Conservation (phyloP, 1,140 invertebrate species). For the Aethina tumida region DNA sequence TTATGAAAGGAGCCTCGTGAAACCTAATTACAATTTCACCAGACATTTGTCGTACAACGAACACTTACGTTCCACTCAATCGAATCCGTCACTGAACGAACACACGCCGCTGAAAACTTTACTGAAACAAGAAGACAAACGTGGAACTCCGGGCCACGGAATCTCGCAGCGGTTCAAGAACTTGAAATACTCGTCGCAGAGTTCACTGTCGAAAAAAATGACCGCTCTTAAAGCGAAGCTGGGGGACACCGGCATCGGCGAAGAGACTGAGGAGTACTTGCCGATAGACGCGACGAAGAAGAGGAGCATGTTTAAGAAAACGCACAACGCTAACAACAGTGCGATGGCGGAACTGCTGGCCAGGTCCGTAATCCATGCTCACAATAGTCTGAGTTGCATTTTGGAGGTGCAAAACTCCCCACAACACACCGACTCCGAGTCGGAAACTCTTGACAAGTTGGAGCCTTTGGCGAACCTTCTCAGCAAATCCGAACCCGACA, state of each 20-base stretch:
- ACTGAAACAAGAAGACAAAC: slow-evolving; percentile 45
- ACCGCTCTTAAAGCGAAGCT: slow-evolving; percentile 37
- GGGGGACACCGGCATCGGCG: slow-evolving; percentile 30
- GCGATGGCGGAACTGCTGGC: slow-evolving; percentile 54
- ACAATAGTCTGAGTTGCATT: slow-evolving; percentile 43
- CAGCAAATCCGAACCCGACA: slow-evolving; percentile 13
- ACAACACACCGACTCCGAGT: slow-evolving; percentile 19
- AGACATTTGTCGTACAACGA: too few relatives aligned
- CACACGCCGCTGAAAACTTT: slow-evolving; percentile 36
- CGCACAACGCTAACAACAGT: slow-evolving; percentile 44
- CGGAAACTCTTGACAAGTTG: slow-evolving; percentile 14
- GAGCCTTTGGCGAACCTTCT: slow-evolving; percentile 14
- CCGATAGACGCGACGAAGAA: slow-evolving; percentile 5
- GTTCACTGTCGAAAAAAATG: slow-evolving; percentile 42
- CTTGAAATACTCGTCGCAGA: slow-evolving; percentile 43
- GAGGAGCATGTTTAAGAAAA: slow-evolving; percentile 42
- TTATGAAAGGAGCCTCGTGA: too few relatives aligned
- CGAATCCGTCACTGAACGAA: slow-evolving; percentile 17
- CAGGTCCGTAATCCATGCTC: slow-evolving; percentile 47
- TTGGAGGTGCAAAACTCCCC: slow-evolving; percentile 19
- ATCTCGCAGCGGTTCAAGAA: slow-evolving; percentile 44
- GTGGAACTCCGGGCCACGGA: slow-evolving; percentile 38
- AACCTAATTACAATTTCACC: slow-evolving; percentile 10
- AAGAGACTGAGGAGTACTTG: slow-evolving; percentile 31
- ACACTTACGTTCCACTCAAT: slow-evolving; percentile 9